Conservation (phyloP, 2,797 vertebrate genomes). For the Myripristis jacobus region DNA sequence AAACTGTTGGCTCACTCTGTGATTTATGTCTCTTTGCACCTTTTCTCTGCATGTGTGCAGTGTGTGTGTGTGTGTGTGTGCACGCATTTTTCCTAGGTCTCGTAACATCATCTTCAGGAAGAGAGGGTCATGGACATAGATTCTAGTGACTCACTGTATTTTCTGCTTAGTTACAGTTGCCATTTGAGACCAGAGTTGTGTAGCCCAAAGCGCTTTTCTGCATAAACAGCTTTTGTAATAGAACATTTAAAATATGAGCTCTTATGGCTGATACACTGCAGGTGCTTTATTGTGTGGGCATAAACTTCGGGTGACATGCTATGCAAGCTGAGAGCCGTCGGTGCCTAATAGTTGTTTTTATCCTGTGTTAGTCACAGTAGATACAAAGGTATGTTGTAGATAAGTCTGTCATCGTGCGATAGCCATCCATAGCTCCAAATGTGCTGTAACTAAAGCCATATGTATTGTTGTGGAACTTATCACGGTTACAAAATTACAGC, state of each 20-base stretch:
- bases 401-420: slow-evolving; percentile 66
- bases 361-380: slow-evolving; percentile 56
- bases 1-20: background rate
- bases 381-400: slow-evolving; percentile 57
- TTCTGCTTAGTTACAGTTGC: slow-evolving; percentile 38
- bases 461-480: slow-evolving; percentile 39
- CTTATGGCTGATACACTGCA: slow-evolving; percentile 2
- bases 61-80: background rate
- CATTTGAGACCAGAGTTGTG: slow-evolving; percentile 21
- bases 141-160: slow-evolving; percentile 38
- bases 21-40: background rate
- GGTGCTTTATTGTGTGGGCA: slow-evolving; percentile 19
- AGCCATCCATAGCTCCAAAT: slow-evolving; percentile 49
- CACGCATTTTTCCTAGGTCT: background rate
- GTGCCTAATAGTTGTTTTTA: slow-evolving; percentile 49
- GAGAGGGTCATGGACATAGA: slow-evolving; percentile 8
- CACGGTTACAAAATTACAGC: slow-evolving; percentile 19
- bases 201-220: slow-evolving; percentile 11
- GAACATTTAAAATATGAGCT: background rate
- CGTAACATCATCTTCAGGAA: slow-evolving; percentile 13
- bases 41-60: background rate
- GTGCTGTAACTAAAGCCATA: slow-evolving; percentile 71
- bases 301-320: slow-evolving; percentile 29
- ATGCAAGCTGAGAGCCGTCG: slow-evolving; percentile 39
- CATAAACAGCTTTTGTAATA: background rate